phyloP scores from a whole-genome alignment of 2,797 vertebrate species.

The Hybognathus amarus region DNA sequence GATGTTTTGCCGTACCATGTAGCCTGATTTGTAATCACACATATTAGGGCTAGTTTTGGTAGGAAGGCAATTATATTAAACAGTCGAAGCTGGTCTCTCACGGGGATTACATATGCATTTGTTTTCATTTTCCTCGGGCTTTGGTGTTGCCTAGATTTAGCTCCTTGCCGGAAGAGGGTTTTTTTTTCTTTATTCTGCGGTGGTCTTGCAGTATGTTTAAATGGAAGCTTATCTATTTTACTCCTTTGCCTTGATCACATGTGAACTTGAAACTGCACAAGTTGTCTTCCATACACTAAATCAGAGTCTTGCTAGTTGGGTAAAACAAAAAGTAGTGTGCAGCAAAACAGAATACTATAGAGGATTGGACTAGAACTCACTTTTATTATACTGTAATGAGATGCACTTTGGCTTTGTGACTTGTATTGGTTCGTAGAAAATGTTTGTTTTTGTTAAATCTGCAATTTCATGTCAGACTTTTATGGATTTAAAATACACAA shows the following conservation, averaged over 20 bases:
- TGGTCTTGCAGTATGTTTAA: constrained; percentile 67
- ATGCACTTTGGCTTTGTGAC: constrained; percentile 56
- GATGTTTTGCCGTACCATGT: constrained; percentile 60
- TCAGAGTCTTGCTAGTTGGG: constrained; percentile 60
- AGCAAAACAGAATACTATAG: constrained; percentile 55
- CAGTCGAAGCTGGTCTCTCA: constrained; percentile 67
- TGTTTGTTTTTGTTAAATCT: constrained; percentile 30
- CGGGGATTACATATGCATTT: constrained; percentile 76
- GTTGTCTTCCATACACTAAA: constrained; percentile 59
- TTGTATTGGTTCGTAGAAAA: constrained; percentile 45
- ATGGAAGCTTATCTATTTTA: constrained; percentile 64
- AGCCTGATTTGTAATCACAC: constrained; percentile 68
- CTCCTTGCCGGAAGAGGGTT: constrained; percentile 56
- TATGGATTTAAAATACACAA: not conserved
- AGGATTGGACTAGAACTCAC: constrained; percentile 62
- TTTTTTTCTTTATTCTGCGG: constrained; percentile 68
- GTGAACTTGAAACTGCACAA: constrained; percentile 64
- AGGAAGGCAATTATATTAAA: constrained; percentile 73
- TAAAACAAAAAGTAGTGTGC: constrained; percentile 65
- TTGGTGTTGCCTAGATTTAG: constrained; percentile 70
- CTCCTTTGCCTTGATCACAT: constrained; percentile 61
- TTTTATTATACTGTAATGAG: constrained; percentile 53
- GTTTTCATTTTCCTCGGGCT: constrained; percentile 72
- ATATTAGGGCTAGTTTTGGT: constrained; percentile 70
- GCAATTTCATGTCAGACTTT: constrained; percentile 17